These are phyloP conservation scores for Coendou prehensilis DNA, from an alignment of 2,797 vertebrate species.

Conservation along the genomic window DNA sequence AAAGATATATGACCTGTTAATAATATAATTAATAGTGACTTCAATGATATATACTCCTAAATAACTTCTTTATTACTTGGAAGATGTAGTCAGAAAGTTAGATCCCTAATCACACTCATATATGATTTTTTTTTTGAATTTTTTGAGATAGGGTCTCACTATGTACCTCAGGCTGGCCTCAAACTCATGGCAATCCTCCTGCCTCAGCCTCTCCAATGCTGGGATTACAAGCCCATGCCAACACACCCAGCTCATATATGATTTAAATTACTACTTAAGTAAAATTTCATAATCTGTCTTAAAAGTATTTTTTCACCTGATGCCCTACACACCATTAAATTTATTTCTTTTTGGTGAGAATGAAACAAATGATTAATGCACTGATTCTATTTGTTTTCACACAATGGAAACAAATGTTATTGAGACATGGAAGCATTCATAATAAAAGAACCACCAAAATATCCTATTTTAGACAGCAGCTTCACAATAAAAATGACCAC, in stretches of 20 bases:
- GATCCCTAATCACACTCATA: not conserved
- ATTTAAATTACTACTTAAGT: not conserved
- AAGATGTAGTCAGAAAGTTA: not conserved
- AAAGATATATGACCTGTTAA: not conserved
- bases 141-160: not conserved
- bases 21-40: conserved; percentile 11
- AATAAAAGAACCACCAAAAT: not conserved
- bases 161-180: not conserved
- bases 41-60: not conserved
- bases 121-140: not conserved
- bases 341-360: not conserved
- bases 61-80: not conserved
- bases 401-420: not conserved
- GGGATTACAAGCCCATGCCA: not conserved
- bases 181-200: not conserved
- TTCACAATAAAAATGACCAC: not conserved
- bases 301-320: not conserved
- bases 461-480: not conserved
- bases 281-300: not conserved
- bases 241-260: not conserved
- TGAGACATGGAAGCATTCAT: not conserved
- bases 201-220: not conserved
- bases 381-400: not conserved
- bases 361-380: not conserved
- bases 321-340: not conserved